Conservation (phyloP, 92 coral and sea anemone species). For the Ricordea florida region DNA sequence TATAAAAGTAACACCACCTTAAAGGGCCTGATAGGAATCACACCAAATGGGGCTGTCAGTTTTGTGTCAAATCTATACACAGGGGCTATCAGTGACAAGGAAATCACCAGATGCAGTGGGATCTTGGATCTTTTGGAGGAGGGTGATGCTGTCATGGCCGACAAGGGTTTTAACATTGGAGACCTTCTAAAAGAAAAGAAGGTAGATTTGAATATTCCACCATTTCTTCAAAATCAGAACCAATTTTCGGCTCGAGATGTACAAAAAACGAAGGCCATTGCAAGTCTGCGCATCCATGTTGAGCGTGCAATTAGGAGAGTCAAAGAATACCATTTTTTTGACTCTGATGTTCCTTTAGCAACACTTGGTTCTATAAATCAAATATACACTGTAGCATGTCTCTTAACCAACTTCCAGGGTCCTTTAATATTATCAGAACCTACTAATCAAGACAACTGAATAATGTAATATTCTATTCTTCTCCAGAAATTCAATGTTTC, state of each 20-base stretch:
- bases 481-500: too few species aligned
- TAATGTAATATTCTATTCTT: too few species aligned
- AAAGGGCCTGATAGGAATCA: too few species aligned
- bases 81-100: too few species aligned
- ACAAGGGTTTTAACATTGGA: too few species aligned
- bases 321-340: too few species aligned
- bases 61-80: slow-evolving; percentile 50
- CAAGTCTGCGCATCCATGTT: slow-evolving; percentile 57
- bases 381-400: slow-evolving; percentile 42
- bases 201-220: slow-evolving; percentile 57
- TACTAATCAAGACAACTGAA: too few species aligned
- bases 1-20: too few species aligned
- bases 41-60: slow-evolving; percentile 70
- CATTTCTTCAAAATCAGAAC: slow-evolving; percentile 36
- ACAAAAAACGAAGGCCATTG: slow-evolving; percentile 46
- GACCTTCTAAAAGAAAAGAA: slow-evolving; percentile 8
- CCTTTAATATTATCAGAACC: slow-evolving; percentile 35
- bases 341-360: slow-evolving; percentile 44
- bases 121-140: slow-evolving; percentile 29
- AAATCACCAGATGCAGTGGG: too few species aligned
- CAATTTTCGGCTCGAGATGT: slow-evolving; percentile 39
- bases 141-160: slow-evolving; percentile 55
- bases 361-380: slow-evolving; percentile 35
- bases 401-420: slow-evolving; percentile 51
- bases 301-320: slow-evolving; percentile 60